Base-by-base conservation (phyloP, 2,888 invertebrate genomes). In the Oithona nana region DNA sequence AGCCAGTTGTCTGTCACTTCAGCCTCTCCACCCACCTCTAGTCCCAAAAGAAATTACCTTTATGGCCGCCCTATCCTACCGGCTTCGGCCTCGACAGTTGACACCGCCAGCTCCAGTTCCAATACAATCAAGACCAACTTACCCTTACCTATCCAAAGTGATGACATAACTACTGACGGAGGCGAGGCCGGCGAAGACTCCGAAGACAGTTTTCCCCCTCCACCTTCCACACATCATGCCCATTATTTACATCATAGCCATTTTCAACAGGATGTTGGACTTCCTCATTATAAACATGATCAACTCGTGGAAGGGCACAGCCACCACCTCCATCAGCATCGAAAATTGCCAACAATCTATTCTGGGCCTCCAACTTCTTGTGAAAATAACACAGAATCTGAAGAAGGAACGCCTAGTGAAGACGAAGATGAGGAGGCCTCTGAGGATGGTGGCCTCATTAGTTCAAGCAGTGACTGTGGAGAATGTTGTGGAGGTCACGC, bases 401-500 rank as follows among this genome's bases (percentile, higher is more conserved):
- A 24, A 2, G 3, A 20, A 26, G 54, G 54, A 20, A 20, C 50
- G 11, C n/a, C n/a, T n/a, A n/a, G n/a, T n/a, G n/a, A n/a, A n/a
- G 50, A 22, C 3, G n/a, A n/a, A 49, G 50, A 49, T 49, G n/a
- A 49, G n/a, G 20, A 49, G 11, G n/a, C 50, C 3, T 54, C 54
- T 26, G 26, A 20, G 54, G 54, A 26, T 3, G 54, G 26, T 26
- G 54, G 26, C 22, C 22, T 26, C 54, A 20, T 26, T 26, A 24
- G 24, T 3, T 24, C 24, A 13, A 16, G 13, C 13, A 24, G 24
- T 16, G 54, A 54, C 24, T 54, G 54, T 26, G 54, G 54, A 13
- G 54, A 54, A 26, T 54, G 54, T 26, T 54, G 54, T 26, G 54
- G 24, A 24, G 54, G 54, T 26, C 54, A 54, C 26, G 54, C 54